Evolutionary conservation across 1,140 invertebrate genomes (phyloP).

Genomic region (Probaryconus sp.): DNA sequence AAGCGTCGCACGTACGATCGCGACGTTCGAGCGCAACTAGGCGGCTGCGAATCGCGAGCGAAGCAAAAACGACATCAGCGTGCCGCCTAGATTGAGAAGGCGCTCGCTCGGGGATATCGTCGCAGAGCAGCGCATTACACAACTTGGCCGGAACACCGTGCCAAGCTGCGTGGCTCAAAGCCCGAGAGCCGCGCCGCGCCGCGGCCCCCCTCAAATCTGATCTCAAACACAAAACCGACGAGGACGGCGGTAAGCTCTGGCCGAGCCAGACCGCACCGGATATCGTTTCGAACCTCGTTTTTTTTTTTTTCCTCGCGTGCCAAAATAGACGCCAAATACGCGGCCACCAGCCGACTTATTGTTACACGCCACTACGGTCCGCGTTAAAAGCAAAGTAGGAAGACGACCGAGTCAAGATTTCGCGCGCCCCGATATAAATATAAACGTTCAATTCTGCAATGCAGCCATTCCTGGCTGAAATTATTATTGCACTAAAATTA

Average conservation of each 20-base stretch:
- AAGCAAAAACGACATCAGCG: slow-evolving; percentile 44
- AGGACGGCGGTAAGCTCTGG: slow-evolving; percentile 7
- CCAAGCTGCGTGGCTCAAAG: slow-evolving; percentile 70
- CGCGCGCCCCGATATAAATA: no score
- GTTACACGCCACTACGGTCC: background rate
- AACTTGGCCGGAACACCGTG: slow-evolving; percentile 70
- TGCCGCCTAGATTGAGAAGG: slow-evolving; percentile 48
- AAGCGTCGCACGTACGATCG: slow-evolving; percentile 21
- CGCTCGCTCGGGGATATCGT: slow-evolving; percentile 55
- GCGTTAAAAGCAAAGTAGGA: background rate
- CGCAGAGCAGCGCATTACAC: slow-evolving; percentile 61
- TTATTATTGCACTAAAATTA: no score
- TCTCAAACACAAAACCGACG: slow-evolving; percentile 13
- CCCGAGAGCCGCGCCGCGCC: slow-evolving; percentile 39
- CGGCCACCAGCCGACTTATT: background rate
- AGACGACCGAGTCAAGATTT: no score
- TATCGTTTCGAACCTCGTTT: slow-evolving; percentile 16
- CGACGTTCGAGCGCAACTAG: slow-evolving; percentile 34
- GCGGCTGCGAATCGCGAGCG: slow-evolving; percentile 37
- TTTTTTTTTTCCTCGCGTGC: slow-evolving; percentile 28
- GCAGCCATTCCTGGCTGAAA: no score
- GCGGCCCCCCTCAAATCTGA: slow-evolving; percentile 1
- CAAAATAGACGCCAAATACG: slow-evolving; percentile 47
- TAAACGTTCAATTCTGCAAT: no score
- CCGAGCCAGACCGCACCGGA: slow-evolving; percentile 12